Evolutionary conservation across 2,888 invertebrate species (phyloP).

Genomic region (Drosophila atripex): DNA sequence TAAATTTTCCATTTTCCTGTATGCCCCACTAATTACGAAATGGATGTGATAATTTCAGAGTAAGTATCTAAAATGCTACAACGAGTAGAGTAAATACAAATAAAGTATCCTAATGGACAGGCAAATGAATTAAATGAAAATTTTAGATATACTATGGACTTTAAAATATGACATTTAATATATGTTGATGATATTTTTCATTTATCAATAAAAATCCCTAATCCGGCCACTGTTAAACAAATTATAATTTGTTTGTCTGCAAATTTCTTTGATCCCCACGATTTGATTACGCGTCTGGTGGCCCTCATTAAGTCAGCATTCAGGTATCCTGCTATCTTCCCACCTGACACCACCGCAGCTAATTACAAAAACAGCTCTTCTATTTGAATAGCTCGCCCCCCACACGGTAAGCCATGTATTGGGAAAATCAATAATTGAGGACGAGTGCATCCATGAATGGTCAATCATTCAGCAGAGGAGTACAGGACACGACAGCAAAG

Average conservation of each 20-base stretch:
- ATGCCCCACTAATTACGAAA: slow-evolving; percentile 60
- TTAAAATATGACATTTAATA: background rate
- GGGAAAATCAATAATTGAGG: slow-evolving; percentile 39
- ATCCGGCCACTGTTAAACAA: background rate
- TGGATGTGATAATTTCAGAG: slow-evolving; percentile 40
- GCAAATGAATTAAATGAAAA: slow-evolving; percentile 40
- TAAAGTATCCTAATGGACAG: background rate
- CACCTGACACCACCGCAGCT: slow-evolving; percentile 26
- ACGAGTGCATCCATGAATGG: slow-evolving; percentile 42
- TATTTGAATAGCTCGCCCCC: slow-evolving; percentile 45
- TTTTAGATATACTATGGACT: background rate
- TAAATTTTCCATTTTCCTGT: slow-evolving; percentile 28
- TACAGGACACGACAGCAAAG: background rate
- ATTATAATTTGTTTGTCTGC: slow-evolving; percentile 13
- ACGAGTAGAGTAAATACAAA: slow-evolving; percentile 12
- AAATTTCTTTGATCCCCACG: slow-evolving; percentile 22
- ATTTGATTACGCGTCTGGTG: slow-evolving; percentile 7
- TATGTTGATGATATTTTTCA: background rate
- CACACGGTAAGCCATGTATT: slow-evolving; percentile 6
- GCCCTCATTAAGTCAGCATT: slow-evolving; percentile 23
- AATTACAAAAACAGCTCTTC: slow-evolving; percentile 65
- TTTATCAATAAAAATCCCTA: background rate
- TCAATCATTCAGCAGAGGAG: slow-evolving; percentile 27
- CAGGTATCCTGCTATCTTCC: slow-evolving; percentile 7
- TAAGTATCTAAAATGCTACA: slow-evolving; percentile 11